Evolutionary conservation across 1,140 invertebrate genomes (phyloP), one percentile per base, ranked within the genome.

Genomic region (Piezodorus guildinii): DNA sequence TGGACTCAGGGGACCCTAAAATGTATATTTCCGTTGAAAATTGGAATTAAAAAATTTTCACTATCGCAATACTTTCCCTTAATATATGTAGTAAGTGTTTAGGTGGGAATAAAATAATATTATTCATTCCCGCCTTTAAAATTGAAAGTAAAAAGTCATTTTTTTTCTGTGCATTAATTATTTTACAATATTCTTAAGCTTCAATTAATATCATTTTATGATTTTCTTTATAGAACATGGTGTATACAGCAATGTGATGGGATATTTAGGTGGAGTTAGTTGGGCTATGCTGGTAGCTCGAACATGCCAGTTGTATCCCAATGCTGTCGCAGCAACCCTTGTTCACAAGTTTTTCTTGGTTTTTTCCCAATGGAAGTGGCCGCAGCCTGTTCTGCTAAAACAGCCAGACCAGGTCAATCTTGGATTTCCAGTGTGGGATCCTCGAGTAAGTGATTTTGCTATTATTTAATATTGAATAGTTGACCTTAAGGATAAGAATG

Each of bases 201-300:
- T 30, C 27, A 30, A 30, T 8, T 30, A 8, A 30, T 30, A 30
- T 4, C 3, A 30, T 8, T 39, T 39, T 39, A 39, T 39, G n/a
- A n/a, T n/a, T n/a, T n/a, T 73, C 62, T 67, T 75, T 77, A 64
- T 71, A 92, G 89, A 82, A 70, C 90, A 94, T 77, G 94, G 96
- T 45, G 94, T 99, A 64, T 99, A 99, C 78, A 98, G 94, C 54
- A 99, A 99, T 80, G 90, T 90, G 0, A 77, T 99, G 66, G 97
- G 97, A 21, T 99, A 97, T 74, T 82, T 99, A 56, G 97, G 97
- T 61, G 97, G 97, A 65, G 95, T 99, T 25, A 97, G 94, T 0
- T 99, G 97, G 97, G 96, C 97, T 23, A 99, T 99, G 91, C 75
- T 99, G 30, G 95, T 99, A 0, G 97, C 97, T 0, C 79, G 96